Evolutionary conservation across 2,888 invertebrate species (phyloP).

Genomic region (Heliconius sara): DNA sequence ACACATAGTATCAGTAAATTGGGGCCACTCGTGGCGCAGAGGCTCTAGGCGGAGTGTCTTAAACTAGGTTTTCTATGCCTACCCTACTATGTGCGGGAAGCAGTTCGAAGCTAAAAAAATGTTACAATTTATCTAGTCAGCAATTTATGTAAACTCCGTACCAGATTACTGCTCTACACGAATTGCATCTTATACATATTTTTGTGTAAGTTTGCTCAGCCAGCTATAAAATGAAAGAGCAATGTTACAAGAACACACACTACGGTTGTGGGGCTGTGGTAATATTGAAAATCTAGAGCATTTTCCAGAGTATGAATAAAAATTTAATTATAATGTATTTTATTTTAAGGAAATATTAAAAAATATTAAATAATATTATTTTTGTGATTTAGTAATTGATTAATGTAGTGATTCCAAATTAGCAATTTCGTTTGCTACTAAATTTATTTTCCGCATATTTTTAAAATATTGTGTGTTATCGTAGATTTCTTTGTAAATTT

Average conservation of each 20-base stretch:
- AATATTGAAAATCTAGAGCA: background rate
- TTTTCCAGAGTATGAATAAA: background rate
- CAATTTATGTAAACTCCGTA: background rate
- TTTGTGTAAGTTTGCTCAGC: constrained; percentile 1
- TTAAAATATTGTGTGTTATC: no score
- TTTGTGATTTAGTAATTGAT: no score
- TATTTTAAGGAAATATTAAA: no score
- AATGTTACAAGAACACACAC: constrained; percentile 11
- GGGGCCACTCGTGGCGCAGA: background rate
- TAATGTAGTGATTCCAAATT: no score
- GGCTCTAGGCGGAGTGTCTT: background rate
- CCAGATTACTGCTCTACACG: background rate
- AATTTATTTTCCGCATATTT: no score
- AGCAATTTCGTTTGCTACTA: no score
- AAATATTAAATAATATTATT: no score
- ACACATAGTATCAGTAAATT: no score
- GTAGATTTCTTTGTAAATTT: no score
- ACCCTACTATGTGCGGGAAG: no score
- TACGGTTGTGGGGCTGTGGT: background rate
- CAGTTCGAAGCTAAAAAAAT: background rate
- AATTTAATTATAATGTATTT: no score
- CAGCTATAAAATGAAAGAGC: constrained; percentile 21
- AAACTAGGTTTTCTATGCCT: no score
- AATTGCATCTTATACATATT: constrained; percentile 13
- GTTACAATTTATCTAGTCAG: background rate